phyloP scores from a whole-genome alignment of 2,797 vertebrate genomes.

The Sternotherus odoratus region DNA sequence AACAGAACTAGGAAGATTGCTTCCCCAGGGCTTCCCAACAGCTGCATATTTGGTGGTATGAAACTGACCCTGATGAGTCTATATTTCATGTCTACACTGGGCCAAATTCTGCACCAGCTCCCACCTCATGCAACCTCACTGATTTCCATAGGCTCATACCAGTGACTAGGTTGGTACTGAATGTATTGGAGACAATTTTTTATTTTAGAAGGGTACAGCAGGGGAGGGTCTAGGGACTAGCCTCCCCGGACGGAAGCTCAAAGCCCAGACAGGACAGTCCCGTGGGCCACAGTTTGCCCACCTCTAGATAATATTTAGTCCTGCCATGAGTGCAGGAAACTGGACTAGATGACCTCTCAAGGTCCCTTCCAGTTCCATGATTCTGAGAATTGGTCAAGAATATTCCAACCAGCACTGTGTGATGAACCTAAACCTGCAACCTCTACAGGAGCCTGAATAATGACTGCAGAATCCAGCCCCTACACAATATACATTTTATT shows the following conservation, averaged over 20 bases:
- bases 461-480: background rate
- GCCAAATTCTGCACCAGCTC: background rate
- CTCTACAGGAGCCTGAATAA: background rate
- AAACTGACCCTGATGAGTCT: background rate
- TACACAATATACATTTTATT: background rate
- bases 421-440: background rate
- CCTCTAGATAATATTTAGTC: too few relatives aligned
- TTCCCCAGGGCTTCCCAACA: background rate
- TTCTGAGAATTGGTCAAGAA: background rate
- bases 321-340: too few relatives aligned
- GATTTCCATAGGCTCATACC: background rate
- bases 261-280: too few relatives aligned
- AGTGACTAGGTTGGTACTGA: background rate
- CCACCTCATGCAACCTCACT: background rate
- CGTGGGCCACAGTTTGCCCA: too few relatives aligned
- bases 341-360: too few relatives aligned
- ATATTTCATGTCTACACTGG: background rate
- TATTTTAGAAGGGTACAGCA: too few relatives aligned
- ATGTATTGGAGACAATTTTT: too few relatives aligned
- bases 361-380: too few relatives aligned
- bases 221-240: too few relatives aligned
- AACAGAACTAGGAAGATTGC: too few relatives aligned
- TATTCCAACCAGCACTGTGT: background rate
- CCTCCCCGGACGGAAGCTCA: too few relatives aligned
- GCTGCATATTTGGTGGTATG: background rate